Percentiles rank a stretch among this genome's conserved stretches.
These are phyloP conservation scores for Formica aserva DNA, from an alignment of 2,888 invertebrate genomes.

Conservation along the genomic window DNA sequence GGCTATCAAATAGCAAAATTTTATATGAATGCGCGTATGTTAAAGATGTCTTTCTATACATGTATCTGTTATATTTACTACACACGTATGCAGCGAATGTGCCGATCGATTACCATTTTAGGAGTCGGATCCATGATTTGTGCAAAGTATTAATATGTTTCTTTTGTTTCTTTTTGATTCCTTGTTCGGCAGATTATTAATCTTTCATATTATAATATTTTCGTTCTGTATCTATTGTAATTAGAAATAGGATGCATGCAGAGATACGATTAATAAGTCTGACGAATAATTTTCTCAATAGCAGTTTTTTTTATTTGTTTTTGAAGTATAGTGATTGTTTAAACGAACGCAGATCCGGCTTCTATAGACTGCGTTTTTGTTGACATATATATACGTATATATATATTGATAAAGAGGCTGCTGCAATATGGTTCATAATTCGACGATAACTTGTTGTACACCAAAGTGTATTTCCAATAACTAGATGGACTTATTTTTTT, in stretches of 20 bases:
- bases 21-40: slow-evolving; percentile 68
- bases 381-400: slow-evolving; percentile 55
- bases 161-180: not conserved
- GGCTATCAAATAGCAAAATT: slow-evolving; percentile 77
- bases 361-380: slow-evolving; percentile 63
- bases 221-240: not conserved
- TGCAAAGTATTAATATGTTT: not conserved
- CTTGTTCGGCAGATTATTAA: not conserved
- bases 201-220: not conserved
- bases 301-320: slow-evolving; percentile 29
- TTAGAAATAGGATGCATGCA: not conserved
- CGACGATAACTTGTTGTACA: slow-evolving; percentile 71
- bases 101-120: slow-evolving; percentile 68
- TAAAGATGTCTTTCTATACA: slow-evolving; percentile 69
- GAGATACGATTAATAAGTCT: slow-evolving; percentile 11
- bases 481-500: slow-evolving; percentile 66
- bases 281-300: slow-evolving; percentile 15
- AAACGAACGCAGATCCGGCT: slow-evolving; percentile 56
- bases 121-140: slow-evolving; percentile 64
- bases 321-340: slow-evolving; percentile 14
- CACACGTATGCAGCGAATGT: slow-evolving; percentile 70
- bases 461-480: slow-evolving; percentile 71
- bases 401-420: slow-evolving; percentile 62
- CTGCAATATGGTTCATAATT: slow-evolving; percentile 71
- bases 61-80: slow-evolving; percentile 75